Evolutionary conservation across 2,888 invertebrate species (phyloP).

Genomic region (Iselma pallidipennis): DNA sequence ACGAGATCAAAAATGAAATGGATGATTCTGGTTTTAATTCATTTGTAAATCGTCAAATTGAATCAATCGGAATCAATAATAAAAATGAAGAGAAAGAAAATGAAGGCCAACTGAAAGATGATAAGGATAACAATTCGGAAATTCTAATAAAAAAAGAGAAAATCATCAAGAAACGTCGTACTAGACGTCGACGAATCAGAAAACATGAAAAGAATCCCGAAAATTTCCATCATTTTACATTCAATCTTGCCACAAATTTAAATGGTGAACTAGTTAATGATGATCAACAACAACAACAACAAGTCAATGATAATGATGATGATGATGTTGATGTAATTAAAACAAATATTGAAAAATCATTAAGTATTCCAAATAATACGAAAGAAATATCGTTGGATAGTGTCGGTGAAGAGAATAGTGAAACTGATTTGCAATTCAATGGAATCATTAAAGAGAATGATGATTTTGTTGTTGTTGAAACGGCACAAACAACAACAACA

Average conservation of each 20-base stretch:
- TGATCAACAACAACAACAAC: neutral
- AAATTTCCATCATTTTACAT: neutral
- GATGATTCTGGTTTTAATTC: neutral
- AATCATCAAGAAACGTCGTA: neutral
- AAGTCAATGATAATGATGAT: neutral
- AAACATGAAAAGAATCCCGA: neutral
- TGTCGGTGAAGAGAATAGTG: neutral
- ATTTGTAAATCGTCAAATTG: neutral
- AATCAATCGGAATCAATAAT: neutral
- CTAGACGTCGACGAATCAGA: neutral
- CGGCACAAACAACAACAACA: neutral
- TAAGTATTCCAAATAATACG: neutral
- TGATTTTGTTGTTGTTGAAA: neutral
- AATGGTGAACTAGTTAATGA: neutral
- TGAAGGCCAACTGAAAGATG: neutral
- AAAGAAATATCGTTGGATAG: slow-evolving; percentile 1
- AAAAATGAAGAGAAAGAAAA: neutral
- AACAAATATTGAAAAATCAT: neutral
- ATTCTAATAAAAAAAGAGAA: neutral
- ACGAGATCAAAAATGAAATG: neutral
- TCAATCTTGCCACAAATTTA: neutral
- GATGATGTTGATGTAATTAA: neutral
- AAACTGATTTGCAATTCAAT: neutral
- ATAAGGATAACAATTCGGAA: neutral
- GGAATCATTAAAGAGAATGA: neutral